Evolutionary conservation across 1,140 invertebrate species (phyloP).

Genomic region (Druon quercuslanigerum): DNA sequence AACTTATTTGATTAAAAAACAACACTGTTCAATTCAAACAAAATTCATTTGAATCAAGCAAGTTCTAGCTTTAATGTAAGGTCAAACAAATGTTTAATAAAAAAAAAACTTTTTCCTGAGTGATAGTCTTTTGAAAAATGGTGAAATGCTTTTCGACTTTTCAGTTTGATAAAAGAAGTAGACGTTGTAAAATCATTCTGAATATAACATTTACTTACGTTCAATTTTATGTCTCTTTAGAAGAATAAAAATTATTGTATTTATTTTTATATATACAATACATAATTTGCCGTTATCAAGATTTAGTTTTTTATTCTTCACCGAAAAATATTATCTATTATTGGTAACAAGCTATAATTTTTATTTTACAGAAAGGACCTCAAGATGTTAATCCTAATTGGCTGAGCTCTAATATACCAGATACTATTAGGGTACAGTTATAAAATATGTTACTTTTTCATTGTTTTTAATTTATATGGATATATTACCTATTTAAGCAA

Average conservation of each 20-base stretch:
- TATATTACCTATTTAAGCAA: neutral
- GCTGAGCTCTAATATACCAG: slow-evolving; percentile 65
- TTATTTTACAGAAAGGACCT: slow-evolving; percentile 72
- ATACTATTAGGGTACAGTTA: slow-evolving; percentile 67
- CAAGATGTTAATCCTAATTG: slow-evolving; percentile 72
- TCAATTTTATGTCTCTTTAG: too few relatives aligned
- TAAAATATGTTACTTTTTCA: slow-evolving; percentile 31
- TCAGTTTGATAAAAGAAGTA: too few relatives aligned
- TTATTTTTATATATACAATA: neutral
- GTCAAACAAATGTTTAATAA: too few relatives aligned
- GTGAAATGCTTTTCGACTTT: too few relatives aligned
- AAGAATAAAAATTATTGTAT: neutral
- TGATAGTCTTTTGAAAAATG: too few relatives aligned
- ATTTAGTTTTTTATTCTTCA: neutral
- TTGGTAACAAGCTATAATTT: slow-evolving; percentile 21
- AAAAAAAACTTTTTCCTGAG: too few relatives aligned
- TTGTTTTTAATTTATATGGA: neutral
- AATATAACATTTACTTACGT: too few relatives aligned
- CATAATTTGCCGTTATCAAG: neutral
- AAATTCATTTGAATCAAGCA: too few relatives aligned
- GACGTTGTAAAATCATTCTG: too few relatives aligned
- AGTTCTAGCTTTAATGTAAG: too few relatives aligned
- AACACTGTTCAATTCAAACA: too few relatives aligned
- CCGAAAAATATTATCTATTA: neutral
- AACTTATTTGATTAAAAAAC: too few relatives aligned